Base-by-base conservation (phyloP, 2,888 invertebrate genomes). In the Muschampia plurimacula region DNA sequence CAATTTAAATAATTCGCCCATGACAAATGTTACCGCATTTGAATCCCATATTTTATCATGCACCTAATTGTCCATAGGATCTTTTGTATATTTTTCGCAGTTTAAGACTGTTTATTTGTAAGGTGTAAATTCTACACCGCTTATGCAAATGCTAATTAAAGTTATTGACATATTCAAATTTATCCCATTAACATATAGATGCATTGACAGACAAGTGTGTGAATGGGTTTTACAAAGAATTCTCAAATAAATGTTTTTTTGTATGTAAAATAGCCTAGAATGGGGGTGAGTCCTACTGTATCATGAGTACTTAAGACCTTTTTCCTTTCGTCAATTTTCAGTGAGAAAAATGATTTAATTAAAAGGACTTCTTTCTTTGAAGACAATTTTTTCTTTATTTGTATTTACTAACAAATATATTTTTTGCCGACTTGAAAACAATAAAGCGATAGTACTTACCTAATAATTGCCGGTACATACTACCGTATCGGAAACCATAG, bases 1-100 rank as follows among this genome's bases (percentile, higher is more conserved):
- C 83, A 87, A 92, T 93, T 92, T 92, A 85, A 93, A 93, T 92
- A 92, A 92, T 90, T 92, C 83, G 79, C 82, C 81, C 81, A 78
- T 91, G 88, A 91, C 89, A 89, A 92, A 91, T 88, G 87, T 83
- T 78, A 73, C 76, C 75, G 75, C 79, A 88, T 90, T 86, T 84
- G 82, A 86, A 86, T 88, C 28, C 22, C 44, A 85, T 82, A 80
- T 83, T 78, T 79, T 83, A 84, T 82, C 82, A 83, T 81, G 80
- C 80, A 80, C 80, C 84, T 89, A 91, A 91, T 92, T 92, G 90
- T 89, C 84, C 88, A 90, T 79, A 72, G 44, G 46, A 52, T 52
- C 52, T 62, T 67, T 62, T 67, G 63, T 71, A 41, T 55, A 55
- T 55, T 57, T 15, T 57, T 72, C 59, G 32, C 28, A 44, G 22